These are phyloP conservation scores for Odontocolon sp. DNA, from an alignment of 2,888 invertebrate genomes.

Conservation along the genomic window DNA sequence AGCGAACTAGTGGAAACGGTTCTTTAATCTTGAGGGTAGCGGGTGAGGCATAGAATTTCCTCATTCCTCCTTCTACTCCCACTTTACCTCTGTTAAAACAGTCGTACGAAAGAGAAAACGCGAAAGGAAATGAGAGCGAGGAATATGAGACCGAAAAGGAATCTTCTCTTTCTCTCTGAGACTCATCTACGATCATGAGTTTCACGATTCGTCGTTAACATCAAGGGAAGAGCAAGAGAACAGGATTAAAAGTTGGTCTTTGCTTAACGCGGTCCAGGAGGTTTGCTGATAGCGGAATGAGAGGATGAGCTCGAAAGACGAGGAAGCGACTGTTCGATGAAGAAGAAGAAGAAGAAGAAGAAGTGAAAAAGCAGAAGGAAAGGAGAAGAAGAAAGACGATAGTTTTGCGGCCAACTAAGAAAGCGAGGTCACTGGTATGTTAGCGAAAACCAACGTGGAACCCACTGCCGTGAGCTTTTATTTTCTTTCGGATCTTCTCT, in stretches of 20 bases:
- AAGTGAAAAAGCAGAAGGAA: not conserved
- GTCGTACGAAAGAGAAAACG: conserved; percentile 7
- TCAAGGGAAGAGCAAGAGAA: conserved; percentile 31
- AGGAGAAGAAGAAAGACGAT: conserved; percentile 11
- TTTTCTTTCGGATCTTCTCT: conserved; percentile 43
- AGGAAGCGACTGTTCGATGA: not conserved
- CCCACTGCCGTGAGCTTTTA: conserved; percentile 28
- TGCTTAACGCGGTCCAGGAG: conserved; percentile 31
- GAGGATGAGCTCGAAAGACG: not conserved
- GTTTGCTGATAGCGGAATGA: conserved; percentile 32
- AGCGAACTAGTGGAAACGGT: conserved; percentile 27
- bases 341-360: not conserved
- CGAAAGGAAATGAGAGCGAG: not conserved
- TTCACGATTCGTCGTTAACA: conserved; percentile 55
- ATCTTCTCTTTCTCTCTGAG: too few relatives aligned
- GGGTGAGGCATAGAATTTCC: not conserved
- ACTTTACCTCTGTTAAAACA: conserved; percentile 15
- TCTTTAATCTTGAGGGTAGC: conserved; percentile 35
- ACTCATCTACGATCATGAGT: conserved; percentile 43
- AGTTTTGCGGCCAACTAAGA: conserved; percentile 14
- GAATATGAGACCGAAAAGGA: not conserved
- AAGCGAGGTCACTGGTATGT: conserved; percentile 23
- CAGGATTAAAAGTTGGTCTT: conserved; percentile 56
- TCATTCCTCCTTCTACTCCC: not conserved
- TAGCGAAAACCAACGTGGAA: conserved; percentile 11